A percentile compares a stretch with the other conserved stretches of the same genome.
Conservation (phyloP, 2,113 vertebrate species). For the Mungos mungo region DNA sequence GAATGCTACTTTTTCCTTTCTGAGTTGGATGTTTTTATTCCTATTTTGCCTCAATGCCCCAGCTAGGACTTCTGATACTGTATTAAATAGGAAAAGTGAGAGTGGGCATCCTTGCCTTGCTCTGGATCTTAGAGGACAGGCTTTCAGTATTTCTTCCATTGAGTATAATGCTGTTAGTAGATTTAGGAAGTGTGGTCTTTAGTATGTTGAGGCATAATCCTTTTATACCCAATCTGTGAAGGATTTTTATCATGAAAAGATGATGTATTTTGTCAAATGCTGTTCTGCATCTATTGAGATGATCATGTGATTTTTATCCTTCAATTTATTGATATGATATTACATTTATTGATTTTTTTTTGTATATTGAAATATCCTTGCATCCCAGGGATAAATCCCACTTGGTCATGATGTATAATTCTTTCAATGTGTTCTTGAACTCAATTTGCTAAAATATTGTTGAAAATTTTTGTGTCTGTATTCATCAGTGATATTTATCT, state of each 20-base stretch:
- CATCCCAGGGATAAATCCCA: neutral
- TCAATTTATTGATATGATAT: neutral
- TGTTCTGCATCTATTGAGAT: neutral
- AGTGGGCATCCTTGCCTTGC: neutral
- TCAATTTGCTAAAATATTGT: neutral
- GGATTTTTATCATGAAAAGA: neutral
- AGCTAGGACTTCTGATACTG: neutral
- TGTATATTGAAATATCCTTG: neutral
- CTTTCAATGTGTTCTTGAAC: neutral
- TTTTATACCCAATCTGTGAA: neutral
- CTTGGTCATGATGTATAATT: neutral
- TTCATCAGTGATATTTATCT: neutral
- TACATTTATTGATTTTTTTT: neutral
- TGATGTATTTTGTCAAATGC: neutral
- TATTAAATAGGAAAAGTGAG: neutral
- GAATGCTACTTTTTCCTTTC: neutral
- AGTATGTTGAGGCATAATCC: neutral
- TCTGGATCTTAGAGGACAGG: neutral
- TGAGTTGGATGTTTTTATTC: neutral
- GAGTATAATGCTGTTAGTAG: neutral
- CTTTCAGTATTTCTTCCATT: neutral
- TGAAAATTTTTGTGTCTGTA: neutral
- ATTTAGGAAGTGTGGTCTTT: neutral
- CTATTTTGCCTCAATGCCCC: neutral
- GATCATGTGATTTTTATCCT: neutral